Conservation (phyloP, 2,888 invertebrate species). For the Polia nebulosa region DNA sequence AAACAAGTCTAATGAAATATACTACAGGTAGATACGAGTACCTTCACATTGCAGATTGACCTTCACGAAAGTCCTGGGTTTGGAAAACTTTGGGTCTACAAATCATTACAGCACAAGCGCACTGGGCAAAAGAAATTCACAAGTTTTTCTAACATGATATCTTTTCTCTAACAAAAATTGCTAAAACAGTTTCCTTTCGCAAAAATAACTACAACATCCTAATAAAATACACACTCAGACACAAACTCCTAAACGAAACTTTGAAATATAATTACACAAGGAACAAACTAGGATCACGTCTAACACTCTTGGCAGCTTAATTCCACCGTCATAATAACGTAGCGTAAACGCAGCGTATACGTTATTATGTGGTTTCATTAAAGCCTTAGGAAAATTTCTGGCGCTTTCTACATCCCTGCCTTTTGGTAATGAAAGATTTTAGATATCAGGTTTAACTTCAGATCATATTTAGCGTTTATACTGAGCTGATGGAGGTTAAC, state of each 20-base stretch:
- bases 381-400: slow-evolving; percentile 78
- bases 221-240: slow-evolving; percentile 16
- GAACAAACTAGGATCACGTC: slow-evolving; percentile 30
- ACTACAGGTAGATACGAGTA: too few relatives aligned
- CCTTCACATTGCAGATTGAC: too few relatives aligned
- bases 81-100: too few relatives aligned
- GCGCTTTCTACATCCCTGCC: slow-evolving; percentile 71
- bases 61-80: too few relatives aligned
- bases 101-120: too few relatives aligned
- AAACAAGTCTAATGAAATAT: too few relatives aligned
- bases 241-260: slow-evolving; percentile 20
- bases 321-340: slow-evolving; percentile 72
- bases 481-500: not conserved
- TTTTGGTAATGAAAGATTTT: slow-evolving; percentile 57
- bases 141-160: too few relatives aligned
- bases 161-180: too few relatives aligned
- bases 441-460: slow-evolving; percentile 46
- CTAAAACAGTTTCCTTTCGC: not conserved
- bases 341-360: slow-evolving; percentile 61
- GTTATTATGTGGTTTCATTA: slow-evolving; percentile 80
- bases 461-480: slow-evolving; percentile 23
- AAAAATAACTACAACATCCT: not conserved
- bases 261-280: slow-evolving; percentile 52
- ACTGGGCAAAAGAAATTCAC: too few relatives aligned
- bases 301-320: slow-evolving; percentile 55